These are phyloP conservation scores for Oncorhynchus kisutch DNA, from an alignment of 2,113 vertebrate genomes.

Conservation along the genomic window DNA sequence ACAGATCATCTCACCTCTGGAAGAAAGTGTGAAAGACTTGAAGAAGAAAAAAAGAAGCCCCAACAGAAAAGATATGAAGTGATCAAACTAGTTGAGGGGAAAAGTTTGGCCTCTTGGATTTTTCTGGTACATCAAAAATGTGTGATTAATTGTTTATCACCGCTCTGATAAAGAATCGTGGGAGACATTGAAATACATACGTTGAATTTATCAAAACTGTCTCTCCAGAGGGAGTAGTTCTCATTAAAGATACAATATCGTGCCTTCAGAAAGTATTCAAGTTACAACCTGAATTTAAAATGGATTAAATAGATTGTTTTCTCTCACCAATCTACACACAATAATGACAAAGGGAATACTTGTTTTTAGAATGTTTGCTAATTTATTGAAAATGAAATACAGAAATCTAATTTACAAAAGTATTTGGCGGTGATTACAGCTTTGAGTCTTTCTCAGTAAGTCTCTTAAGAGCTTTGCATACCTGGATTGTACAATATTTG, in stretches of 20 bases:
- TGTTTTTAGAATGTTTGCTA: no score
- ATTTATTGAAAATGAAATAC: no score
- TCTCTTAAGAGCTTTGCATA: no score
- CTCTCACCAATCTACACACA: no score
- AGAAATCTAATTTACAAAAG: no score
- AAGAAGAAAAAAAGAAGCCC: background rate
- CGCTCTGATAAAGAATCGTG: constrained; percentile 13
- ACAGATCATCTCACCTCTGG: constrained; percentile 19
- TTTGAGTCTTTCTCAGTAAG: no score
- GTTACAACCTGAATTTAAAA: no score
- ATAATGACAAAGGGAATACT: no score
- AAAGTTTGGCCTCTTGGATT: constrained; percentile 18
- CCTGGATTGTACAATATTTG: no score
- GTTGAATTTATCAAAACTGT: constrained; percentile 14
- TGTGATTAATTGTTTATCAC: constrained; percentile 47
- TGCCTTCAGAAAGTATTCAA: no score
- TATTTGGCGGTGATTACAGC: no score
- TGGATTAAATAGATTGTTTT: no score
- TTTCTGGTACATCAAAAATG: constrained; percentile 23
- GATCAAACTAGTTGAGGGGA: background rate
- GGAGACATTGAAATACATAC: constrained; percentile 20
- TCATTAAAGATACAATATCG: background rate
- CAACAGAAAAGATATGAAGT: constrained; percentile 14
- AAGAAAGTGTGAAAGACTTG: constrained; percentile 21
- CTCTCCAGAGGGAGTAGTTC: constrained; percentile 19